Evolutionary conservation across 2,888 invertebrate genomes (phyloP), one percentile per base, ranked within the genome.

Genomic region (Coenonympha glycerion): DNA sequence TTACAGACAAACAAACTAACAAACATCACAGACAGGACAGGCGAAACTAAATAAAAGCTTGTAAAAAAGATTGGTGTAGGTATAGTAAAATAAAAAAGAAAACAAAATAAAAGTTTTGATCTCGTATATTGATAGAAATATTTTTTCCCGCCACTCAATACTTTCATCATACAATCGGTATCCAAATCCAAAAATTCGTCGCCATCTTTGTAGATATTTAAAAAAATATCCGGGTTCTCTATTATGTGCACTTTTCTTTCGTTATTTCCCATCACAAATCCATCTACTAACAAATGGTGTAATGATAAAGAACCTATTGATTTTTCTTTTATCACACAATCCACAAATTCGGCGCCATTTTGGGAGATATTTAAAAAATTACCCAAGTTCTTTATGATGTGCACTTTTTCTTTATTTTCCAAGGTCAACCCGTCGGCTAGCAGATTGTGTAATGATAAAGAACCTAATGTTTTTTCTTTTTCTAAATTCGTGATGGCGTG

Each of bases 161-260:
- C 49, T 37, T 55, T 54, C 21, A 57, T 46, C 5, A 62, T 47
- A 34, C 61, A 55, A 42, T 69, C 68, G 45, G n/a, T n/a, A n/a
- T n/a, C n/a, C n/a, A n/a, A 62, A 46, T 33, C 61, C 39, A 53
- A 42, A 30, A 44, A 49, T 19, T 52, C 46, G 8, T 59, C 61
- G 13, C 45, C 50, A 47, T 51, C 11, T 39, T 51, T 39, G 26
- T 31, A 24, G 3, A 49, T 16, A 15, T 48, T 56, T 42, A 55
- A 52, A 51, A 55, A 54, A 49, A 22, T 15, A 6, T 46, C 49
- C 45, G 36, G 24, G 6, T 53, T 51, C 21, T 49, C 50, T 22
- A 28, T 28, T n/a, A 28, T 16, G 21, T 47, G 33, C n/a, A 47
- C 40, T 48, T 41, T 47, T 13, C 8, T 24, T 6, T 40, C 39